Conservation (phyloP, 2,888 invertebrate species). For the Agrochola litura region DNA sequence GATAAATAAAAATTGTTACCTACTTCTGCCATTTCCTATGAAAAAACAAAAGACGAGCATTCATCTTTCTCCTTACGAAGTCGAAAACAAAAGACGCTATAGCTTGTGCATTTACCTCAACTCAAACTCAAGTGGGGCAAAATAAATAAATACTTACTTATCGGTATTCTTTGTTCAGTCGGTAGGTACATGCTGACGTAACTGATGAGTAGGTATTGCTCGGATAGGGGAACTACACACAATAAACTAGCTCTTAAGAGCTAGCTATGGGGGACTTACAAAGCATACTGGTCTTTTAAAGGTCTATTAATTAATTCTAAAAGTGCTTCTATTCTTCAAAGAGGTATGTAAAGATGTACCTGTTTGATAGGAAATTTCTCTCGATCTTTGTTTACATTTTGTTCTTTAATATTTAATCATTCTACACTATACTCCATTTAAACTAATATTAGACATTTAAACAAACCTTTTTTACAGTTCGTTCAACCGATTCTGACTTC, state of each 20-base stretch:
- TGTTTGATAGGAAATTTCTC: neutral
- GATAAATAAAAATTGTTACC: neutral
- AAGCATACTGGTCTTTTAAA: conserved; percentile 11
- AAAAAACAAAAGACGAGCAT: conserved; percentile 19
- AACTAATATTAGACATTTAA: no score
- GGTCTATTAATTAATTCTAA: conserved; percentile 4
- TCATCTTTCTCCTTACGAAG: neutral
- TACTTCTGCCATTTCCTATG: neutral
- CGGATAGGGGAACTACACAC: conserved; percentile 18
- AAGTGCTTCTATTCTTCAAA: neutral
- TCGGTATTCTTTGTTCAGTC: conserved; percentile 5
- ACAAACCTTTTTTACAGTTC: no score
- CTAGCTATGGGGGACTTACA: conserved; percentile 18
- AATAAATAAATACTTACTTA: conserved; percentile 25
- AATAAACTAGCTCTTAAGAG: conserved; percentile 15
- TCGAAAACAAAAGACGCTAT: neutral
- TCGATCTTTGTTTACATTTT: neutral
- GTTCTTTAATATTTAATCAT: neutral
- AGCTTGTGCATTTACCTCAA: neutral
- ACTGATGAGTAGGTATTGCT: conserved; percentile 13
- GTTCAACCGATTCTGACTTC: no score
- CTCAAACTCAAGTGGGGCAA: neutral
- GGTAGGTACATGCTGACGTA: neutral
- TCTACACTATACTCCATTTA: neutral
- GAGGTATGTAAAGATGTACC: neutral